Base-by-base conservation (phyloP, 2,888 invertebrate species). In the Amaurobius ferox region DNA sequence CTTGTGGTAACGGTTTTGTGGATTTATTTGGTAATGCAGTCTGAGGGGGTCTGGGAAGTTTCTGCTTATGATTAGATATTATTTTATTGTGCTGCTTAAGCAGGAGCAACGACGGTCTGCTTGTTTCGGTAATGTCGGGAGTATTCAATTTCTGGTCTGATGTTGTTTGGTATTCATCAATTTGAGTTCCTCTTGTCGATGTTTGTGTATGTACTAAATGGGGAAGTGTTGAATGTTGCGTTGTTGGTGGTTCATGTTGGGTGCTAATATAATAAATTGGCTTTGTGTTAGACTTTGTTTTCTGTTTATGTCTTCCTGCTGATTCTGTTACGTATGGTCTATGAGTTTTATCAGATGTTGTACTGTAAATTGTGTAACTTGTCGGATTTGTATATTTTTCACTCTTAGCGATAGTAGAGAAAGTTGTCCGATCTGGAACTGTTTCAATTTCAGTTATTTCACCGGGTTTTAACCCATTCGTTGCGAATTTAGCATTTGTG, bases 1-100 rank as follows among this genome's bases (percentile, higher is more conserved):
- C 86, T 64, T 79, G 48, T 1, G 86, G 86, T 39, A 78, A 48
- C 1, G 79, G 32, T 32, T 71, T 66, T 5, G 78, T 72, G 23
- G 83, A 35, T 66, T 77, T 48, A 19, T n/a, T 32, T 2, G 66
- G 6, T 3, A 29, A 23, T 11, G 66, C 66, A 0, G 48, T 48
- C n/a, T 77, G 29, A 28, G 29, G 13, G n/a, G 32, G 1, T 7
- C 19, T 70, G 68, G 68, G 66, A 16, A 70, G 81, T 19, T 44
- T 39, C 19, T 74, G 62, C 6, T 66, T 67, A 0, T 66, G 70
- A 30, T 76, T 55, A 0, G 62, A 70, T 29, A 44, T 26, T 32
- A 23, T 23, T 55, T 23, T 5, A 16, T 7, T 44, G 16, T 7
- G 44, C 2, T 5, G 44, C 16, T 16, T 44, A 23, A 55, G 3